Evolutionary conservation across 2,797 vertebrate genomes (phyloP).

Genomic region (Gallirallus australis): DNA sequence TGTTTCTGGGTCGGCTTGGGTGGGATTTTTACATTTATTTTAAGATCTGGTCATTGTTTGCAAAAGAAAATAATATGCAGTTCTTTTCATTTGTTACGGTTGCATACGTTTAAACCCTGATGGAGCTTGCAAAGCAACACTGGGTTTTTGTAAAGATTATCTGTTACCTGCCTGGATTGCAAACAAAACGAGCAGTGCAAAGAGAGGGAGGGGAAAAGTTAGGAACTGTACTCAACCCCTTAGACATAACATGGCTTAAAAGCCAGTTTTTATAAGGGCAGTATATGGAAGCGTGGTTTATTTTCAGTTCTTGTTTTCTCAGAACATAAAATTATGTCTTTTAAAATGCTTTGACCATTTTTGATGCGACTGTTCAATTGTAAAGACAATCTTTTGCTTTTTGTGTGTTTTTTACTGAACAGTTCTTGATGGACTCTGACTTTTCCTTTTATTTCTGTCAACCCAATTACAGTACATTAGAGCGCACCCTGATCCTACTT

Average conservation of each 20-base stretch:
- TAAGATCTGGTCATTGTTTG: background rate
- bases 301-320: constrained; percentile 79
- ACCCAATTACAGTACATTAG: constrained; percentile 80
- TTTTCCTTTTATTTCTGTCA: constrained; percentile 90
- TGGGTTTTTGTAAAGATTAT: constrained; percentile 28
- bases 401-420: constrained; percentile 77
- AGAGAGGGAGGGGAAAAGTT: constrained; percentile 42
- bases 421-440: constrained; percentile 87
- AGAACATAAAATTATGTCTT: constrained; percentile 73
- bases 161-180: constrained; percentile 62
- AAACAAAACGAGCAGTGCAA: constrained; percentile 18
- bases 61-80: background rate
- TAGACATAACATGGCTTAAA: constrained; percentile 65
- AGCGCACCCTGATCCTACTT: constrained; percentile 71
- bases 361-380: constrained; percentile 79
- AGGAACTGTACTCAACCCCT: constrained; percentile 19
- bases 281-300: constrained; percentile 69
- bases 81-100: background rate
- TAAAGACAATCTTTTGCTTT: constrained; percentile 75
- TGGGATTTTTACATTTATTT: background rate
- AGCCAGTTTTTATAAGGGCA: constrained; percentile 66
- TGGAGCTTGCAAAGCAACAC: background rate
- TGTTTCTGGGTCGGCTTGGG: background rate
- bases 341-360: constrained; percentile 78
- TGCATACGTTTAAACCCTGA: constrained; percentile 9